Evolutionary conservation across 2,113 vertebrate genomes (phyloP), one percentile per base, ranked within the genome.

Genomic region (Pseudolaguvia tuberculata): DNA sequence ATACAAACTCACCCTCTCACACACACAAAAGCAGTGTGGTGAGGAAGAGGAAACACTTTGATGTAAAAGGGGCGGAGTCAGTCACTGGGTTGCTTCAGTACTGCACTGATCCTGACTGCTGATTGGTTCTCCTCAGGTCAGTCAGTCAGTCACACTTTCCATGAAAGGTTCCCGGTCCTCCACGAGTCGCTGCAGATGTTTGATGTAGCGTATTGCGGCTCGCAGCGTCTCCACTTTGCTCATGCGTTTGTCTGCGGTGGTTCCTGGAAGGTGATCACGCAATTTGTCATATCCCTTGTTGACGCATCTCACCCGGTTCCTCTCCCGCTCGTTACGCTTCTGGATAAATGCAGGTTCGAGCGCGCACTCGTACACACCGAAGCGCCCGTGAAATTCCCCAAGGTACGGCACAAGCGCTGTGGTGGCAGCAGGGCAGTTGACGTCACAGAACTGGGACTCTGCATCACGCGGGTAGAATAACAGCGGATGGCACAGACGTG

Each of bases 141-240:
- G n/a, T n/a, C n/a, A n/a, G n/a, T n/a, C n/a, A n/a, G n/a, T n/a
- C 15, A 51, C 18, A n/a, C 18, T 31, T 52, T 72, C 56, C 13
- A 6, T 39, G 29, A 5, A 1, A 72, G 47, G 13, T 14, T 78
- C 61, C 12, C 78, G 67, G 0, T 78, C 67, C 57, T 89, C 81
- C 58, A 94, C 90, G 77, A 94, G 82, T 9, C 84, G 85, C 84
- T 93, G 93, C 71, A 94, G 87, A 79, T 93, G 87, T 6, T 89
- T 90, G 82, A 95, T 94, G 86, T 94, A 94, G 58, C 88, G 85
- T 78, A 94, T 93, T 61, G 93, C 92, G 0, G 93, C 93, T 1
- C 93, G 81, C 48, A 94, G 88, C 0, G 93, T 94, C 86, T 94
- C 90, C 88, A 94, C 93, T 83, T 94, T 94, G 83, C 92, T 95